A percentile compares a stretch with the other conserved stretches of the same genome.
These are phyloP conservation scores for Camponotus floridanus DNA, from an alignment of 1,140 invertebrate species.

Conservation along the genomic window DNA sequence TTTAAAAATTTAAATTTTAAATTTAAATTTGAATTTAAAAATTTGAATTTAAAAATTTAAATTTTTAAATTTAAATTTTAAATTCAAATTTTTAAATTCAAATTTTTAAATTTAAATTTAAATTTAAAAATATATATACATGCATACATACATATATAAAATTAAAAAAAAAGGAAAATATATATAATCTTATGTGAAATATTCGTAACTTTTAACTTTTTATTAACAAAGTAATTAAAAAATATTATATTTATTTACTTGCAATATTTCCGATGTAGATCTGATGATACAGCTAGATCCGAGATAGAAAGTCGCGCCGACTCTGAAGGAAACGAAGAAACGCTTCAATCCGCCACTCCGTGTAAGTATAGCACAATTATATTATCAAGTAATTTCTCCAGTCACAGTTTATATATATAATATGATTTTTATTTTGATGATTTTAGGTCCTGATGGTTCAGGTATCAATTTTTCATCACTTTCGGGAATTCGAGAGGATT, in stretches of 20 bases:
- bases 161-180: too few species aligned
- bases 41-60: too few species aligned
- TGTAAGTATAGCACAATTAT: conserved; percentile 72
- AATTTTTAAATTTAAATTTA: too few species aligned
- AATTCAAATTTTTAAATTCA: too few species aligned
- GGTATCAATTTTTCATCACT: conserved; percentile 42
- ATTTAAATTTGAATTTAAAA: too few species aligned
- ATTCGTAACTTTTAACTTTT: too few species aligned
- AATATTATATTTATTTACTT: conserved; percentile 13
- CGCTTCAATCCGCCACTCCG: conserved; percentile 77
- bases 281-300: conserved; percentile 91
- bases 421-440: not conserved
- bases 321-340: conserved; percentile 84
- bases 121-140: too few species aligned
- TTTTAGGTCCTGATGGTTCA: conserved; percentile 46
- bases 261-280: conserved; percentile 82
- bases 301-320: conserved; percentile 87
- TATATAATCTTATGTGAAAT: too few species aligned
- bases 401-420: not conserved
- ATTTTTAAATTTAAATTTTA: too few species aligned
- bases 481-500: conserved; percentile 80
- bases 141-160: too few species aligned
- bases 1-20: too few species aligned
- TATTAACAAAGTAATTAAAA: not conserved
- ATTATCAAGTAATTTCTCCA: not conserved